Percentiles rank a stretch among this genome's conserved stretches.
Evolutionary conservation across 2,888 invertebrate genomes (phyloP).

Genomic region (Ophraella communa): DNA sequence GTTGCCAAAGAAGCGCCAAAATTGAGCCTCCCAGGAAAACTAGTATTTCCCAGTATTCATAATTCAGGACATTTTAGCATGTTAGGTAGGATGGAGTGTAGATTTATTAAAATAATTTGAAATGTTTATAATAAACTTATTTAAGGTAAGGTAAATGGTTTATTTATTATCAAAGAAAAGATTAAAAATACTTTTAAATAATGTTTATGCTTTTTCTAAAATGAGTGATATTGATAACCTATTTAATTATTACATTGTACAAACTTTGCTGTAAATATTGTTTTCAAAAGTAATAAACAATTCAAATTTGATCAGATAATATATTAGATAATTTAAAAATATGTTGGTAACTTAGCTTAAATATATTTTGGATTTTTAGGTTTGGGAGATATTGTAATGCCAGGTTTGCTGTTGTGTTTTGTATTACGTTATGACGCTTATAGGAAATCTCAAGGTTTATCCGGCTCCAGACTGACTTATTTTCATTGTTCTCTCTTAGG

Average conservation of each 20-base stretch:
- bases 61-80: constrained; percentile 97
- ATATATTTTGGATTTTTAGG: constrained; percentile 58
- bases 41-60: constrained; percentile 97
- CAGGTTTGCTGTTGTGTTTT: constrained; percentile 92
- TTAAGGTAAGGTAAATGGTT: no score
- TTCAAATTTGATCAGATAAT: no score
- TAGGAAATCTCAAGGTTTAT: constrained; percentile 82
- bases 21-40: constrained; percentile 93
- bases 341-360: no score
- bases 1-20: constrained; percentile 93
- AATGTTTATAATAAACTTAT: background rate
- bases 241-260: no score
- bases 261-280: no score
- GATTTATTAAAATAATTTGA: constrained; percentile 11
- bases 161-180: no score
- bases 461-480: constrained; percentile 79
- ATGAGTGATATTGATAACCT: no score
- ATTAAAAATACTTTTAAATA: no score
- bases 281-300: no score
- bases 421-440: constrained; percentile 97
- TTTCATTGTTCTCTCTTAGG: constrained; percentile 98
- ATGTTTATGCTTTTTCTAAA: no score
- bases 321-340: no score
- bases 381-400: constrained; percentile 91
- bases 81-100: constrained; percentile 67